Conservation (phyloP, 2,888 invertebrate species). For the Euclidia mi region DNA sequence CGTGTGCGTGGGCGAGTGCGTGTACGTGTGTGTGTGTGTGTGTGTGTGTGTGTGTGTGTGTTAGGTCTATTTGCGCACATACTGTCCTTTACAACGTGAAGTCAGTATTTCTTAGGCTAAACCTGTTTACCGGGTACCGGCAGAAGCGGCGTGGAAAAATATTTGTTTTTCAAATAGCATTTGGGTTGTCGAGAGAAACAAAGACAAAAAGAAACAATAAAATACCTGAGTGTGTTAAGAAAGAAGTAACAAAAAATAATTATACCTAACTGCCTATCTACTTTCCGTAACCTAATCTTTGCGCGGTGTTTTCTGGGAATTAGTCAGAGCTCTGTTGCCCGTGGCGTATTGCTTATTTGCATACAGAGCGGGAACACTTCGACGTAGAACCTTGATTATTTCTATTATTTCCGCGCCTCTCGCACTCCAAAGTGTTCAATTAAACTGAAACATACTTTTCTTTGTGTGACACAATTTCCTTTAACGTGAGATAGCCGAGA, state of each 20-base stretch:
- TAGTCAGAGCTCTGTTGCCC: slow-evolving; percentile 70
- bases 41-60: too few relatives aligned
- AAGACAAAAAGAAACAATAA: too few relatives aligned
- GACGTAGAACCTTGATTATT: slow-evolving; percentile 72
- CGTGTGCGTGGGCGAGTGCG: too few relatives aligned
- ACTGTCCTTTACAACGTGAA: too few relatives aligned
- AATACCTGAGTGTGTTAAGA: too few relatives aligned
- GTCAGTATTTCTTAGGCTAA: too few relatives aligned
- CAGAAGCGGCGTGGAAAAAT: too few relatives aligned
- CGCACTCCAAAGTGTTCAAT: slow-evolving; percentile 48
- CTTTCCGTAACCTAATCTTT: slow-evolving; percentile 58
- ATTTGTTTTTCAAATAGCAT: too few relatives aligned
- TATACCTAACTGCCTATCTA: slow-evolving; percentile 9
- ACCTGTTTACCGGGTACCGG: too few relatives aligned
- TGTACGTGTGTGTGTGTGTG: too few relatives aligned
- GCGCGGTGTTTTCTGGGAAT: slow-evolving; percentile 78
- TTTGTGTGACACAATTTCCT: slow-evolving; percentile 36
- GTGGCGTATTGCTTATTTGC: slow-evolving; percentile 77
- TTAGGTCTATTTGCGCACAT: background rate
- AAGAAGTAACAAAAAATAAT: too few relatives aligned
- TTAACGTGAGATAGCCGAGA: slow-evolving; percentile 9
- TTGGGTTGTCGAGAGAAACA: too few relatives aligned
- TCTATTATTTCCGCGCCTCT: slow-evolving; percentile 71
- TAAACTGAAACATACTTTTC: slow-evolving; percentile 54
- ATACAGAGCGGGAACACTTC: slow-evolving; percentile 74